phyloP scores from a whole-genome alignment of 2,113 vertebrate species.

The Cranoglanis bouderius region DNA sequence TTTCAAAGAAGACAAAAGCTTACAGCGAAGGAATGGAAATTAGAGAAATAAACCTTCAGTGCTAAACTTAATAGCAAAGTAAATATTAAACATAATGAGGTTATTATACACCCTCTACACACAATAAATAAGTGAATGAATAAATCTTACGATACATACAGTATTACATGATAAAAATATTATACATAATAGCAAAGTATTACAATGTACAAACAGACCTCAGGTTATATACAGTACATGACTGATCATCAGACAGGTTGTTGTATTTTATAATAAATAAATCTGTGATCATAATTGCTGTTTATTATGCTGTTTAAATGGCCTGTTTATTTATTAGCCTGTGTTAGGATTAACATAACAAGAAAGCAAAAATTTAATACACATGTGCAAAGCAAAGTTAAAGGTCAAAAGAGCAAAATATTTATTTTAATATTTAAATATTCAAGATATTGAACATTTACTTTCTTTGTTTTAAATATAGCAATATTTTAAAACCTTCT shows the following conservation, averaged over 20 bases:
- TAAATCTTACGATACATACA: neutral
- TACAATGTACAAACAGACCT: neutral
- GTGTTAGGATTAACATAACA: neutral
- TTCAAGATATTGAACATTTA: too few species aligned
- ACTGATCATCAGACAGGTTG: neutral
- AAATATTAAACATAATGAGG: neutral
- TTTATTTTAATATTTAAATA: too few species aligned
- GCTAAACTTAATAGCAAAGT: neutral
- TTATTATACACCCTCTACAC: too few species aligned
- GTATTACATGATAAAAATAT: neutral
- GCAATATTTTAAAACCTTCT: too few species aligned
- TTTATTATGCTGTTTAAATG: neutral
- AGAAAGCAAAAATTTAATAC: neutral
- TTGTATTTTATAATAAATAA: neutral
- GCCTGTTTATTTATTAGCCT: neutral
- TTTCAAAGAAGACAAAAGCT: neutral
- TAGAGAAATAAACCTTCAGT: neutral
- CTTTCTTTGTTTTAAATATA: neutral
- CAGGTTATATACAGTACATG: neutral
- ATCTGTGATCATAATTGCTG: neutral
- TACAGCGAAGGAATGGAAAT: neutral
- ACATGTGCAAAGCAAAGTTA: neutral
- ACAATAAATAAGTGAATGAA: too few species aligned
- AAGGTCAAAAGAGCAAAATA: neutral
- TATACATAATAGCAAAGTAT: neutral